Evolutionary conservation across 37 sponge, comb jelly and placozoan species (phyloP), one percentile per base, ranked within the genome.

Genomic region (Aphrocallistes beatrix): DNA sequence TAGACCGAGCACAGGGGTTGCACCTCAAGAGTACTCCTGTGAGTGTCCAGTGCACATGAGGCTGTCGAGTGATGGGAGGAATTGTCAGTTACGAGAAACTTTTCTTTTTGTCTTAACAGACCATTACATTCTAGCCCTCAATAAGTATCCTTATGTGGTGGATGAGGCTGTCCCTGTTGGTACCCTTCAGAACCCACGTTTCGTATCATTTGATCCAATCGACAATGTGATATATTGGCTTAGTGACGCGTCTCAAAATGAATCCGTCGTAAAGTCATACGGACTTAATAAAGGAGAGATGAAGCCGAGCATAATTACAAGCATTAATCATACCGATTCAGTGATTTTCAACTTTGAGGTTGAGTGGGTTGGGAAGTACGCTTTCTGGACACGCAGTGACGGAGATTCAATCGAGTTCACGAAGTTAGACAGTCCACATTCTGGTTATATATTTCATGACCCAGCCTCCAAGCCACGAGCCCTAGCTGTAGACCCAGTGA

Each of bases 341-440:
- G 28, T 25, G n/a, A 19, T 60, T 25, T 60, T 60, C 34, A 60
- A 28, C 34, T 60, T 60, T 28, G 28, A 60, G 75, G n/a, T 60
- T 60, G 75, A 60, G 10, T 60, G 75, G 75, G 75, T 60, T 13
- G 75, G 75, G 75, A 60, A 60, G 75, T 60, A 32, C 25, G 75
- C 75, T 6, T 32, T 60, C 1, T 60, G 75, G 75, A 60, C 75
- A 19, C 75, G 75, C 34, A 60, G 3, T 3, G 21, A 60, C n/a
- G 75, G 75, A 60, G n/a, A 60, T 13, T 60, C 75, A 6, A 60
- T 60, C 21, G 75, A 60, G 21, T 60, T 60, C 34, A 13, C 75
- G 1, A 19, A 30, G 6, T 60, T 60, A 60, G 75, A 60, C 34
- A 60, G n/a, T 13, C 8, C 75, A 3, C 75, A 25, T 25, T 60